These are phyloP conservation scores for Drosophila picticornis DNA, from an alignment of 2,888 invertebrate species.

Conservation along the genomic window DNA sequence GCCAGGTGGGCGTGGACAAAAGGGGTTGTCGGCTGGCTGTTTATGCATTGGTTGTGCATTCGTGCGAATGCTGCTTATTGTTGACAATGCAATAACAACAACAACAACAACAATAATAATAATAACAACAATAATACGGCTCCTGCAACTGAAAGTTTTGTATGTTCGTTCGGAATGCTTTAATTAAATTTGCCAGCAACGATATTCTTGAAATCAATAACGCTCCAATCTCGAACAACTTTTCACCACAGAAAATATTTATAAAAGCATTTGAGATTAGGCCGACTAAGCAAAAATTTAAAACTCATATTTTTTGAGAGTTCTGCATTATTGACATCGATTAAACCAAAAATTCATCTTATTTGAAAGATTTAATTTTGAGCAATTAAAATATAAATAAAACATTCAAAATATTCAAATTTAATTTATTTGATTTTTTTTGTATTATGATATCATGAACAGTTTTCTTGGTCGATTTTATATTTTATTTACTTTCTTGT, in stretches of 20 bases:
- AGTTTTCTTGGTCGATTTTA: neutral
- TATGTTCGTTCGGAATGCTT: constrained; percentile 51
- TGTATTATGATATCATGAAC: neutral
- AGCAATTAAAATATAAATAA: neutral
- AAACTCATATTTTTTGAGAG: neutral
- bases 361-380: neutral
- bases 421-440: neutral
- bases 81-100: constrained; percentile 65
- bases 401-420: neutral
- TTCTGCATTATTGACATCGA: neutral
- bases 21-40: constrained; percentile 24
- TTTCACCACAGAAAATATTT: neutral
- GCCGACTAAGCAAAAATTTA: neutral
- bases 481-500: neutral
- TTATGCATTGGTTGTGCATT: constrained; percentile 54
- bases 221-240: constrained; percentile 4
- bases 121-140: constrained; percentile 41
- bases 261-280: neutral
- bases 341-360: neutral
- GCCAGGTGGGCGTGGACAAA: constrained; percentile 22
- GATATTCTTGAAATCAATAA: constrained; percentile 24
- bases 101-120: constrained; percentile 35
- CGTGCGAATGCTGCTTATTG: constrained; percentile 59
- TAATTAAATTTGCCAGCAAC: constrained; percentile 57
- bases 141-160: constrained; percentile 49